These are phyloP conservation scores for Amblyraja radiata DNA, from an alignment of 2,797 vertebrate genomes.

Conservation along the genomic window DNA sequence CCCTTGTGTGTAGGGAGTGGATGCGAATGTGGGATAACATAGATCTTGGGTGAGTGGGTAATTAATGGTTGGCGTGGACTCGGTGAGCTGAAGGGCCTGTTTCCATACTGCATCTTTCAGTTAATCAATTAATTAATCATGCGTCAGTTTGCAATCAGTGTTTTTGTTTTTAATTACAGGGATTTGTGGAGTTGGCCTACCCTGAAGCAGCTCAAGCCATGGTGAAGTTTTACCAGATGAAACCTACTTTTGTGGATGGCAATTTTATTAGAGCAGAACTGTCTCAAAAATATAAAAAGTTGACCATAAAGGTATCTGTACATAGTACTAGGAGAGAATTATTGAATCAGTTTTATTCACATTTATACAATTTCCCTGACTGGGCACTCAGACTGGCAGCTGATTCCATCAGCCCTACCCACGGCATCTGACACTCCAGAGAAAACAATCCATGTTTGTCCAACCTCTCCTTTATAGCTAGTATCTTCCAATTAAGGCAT, in stretches of 20 bases:
- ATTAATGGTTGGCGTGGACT: no score
- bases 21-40: no score
- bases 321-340: background rate
- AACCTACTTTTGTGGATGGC: constrained; percentile 26
- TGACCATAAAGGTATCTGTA: constrained; percentile 61
- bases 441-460: no score
- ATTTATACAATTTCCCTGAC: background rate
- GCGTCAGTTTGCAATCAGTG: background rate
- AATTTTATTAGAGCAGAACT: constrained; percentile 22
- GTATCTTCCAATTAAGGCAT: no score
- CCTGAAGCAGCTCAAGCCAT: constrained; percentile 35
- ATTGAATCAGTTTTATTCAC: background rate
- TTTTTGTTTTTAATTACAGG: constrained; percentile 28
- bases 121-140: background rate
- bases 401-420: no score
- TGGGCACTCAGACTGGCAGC: no score
- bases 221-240: constrained; percentile 32
- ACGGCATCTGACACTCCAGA: no score
- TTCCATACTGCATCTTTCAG: no score
- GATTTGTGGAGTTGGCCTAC: constrained; percentile 33
- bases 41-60: no score
- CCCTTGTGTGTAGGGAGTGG: no score
- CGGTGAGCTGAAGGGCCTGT: no score
- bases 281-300: constrained; percentile 34
- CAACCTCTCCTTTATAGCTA: no score